Evolutionary conservation across 2,888 invertebrate species (phyloP), one percentile per base, ranked within the genome.

Genomic region (Pterobdella sp.): DNA sequence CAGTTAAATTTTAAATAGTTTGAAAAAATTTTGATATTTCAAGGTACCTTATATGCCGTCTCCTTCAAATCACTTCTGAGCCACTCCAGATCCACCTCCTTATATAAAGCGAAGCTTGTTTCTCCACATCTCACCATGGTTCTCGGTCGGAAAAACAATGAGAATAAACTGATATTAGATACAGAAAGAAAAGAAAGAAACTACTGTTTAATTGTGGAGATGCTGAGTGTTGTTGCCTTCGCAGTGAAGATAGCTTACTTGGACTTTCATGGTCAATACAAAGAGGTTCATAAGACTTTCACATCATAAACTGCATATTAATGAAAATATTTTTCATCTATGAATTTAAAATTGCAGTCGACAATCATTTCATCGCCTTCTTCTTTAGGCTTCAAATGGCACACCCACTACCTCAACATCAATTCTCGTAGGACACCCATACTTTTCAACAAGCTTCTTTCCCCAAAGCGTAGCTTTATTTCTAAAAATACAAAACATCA

Each of bases 311-410:
- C 26, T 22, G 1, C 26, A 31, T 66, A 4, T 32, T 1, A 36
- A 42, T 26, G n/a, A 35, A 1, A 29, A 29, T n/a, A 1, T 68
- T 4, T 22, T 1, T 68, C 36, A 26, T 0, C 36, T n/a, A 14
- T 32, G 26, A 26, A 26, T 32, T 68, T 34, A 37, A 1, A 10
- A 7, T n/a, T 68, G 7, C 56, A 69, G 69, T 29, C 29, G 29
- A 34, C 71, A 14, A 31, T 74, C 14, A 42, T 72, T 26, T 31
- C 56, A 0, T 74, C 74, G 1, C 34, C 34, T 4, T 32, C 18
- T 22, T 26, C 69, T 1, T 52, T 74, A 4, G 74, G 72, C 7
- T n/a, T 32, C 7, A 3, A 31, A n/a, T 74, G 74, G 74, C 74
- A 74, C 32, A 69, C 56, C 32, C 73, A 69, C 0, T 32, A 56